These are phyloP conservation scores for Mastigias papua DNA, from an alignment of 30 jellyfish, hydroid and myxozoan genomes.

Conservation along the genomic window DNA sequence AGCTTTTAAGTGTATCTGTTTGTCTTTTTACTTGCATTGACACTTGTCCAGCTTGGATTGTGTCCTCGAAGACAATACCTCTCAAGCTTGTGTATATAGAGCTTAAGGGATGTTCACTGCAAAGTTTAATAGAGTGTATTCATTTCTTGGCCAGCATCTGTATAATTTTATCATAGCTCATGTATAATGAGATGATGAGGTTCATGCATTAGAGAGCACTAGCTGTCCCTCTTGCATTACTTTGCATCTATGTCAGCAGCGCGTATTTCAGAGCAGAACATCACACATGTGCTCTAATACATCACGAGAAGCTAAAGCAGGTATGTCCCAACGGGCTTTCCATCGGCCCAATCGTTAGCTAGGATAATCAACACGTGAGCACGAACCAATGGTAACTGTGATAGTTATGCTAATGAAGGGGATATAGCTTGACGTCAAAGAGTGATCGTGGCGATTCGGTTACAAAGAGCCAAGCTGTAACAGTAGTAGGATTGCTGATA, in stretches of 20 bases:
- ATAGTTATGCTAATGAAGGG: neutral
- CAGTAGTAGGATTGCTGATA: neutral
- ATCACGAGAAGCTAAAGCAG: neutral
- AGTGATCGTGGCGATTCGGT: neutral
- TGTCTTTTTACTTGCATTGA: conserved; percentile 9
- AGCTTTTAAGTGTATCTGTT: neutral
- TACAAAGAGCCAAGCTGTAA: conserved; percentile 1
- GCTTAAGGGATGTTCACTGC: neutral
- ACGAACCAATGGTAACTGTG: neutral
- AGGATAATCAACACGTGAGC: neutral
- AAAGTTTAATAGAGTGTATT: neutral
- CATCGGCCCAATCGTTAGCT: neutral
- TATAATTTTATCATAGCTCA: neutral
- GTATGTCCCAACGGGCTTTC: neutral
- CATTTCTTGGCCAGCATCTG: neutral
- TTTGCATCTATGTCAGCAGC: too few species aligned
- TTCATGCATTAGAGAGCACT: too few species aligned
- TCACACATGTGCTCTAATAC: neutral
- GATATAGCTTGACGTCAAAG: neutral
- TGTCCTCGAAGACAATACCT: neutral
- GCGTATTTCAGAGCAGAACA: neutral
- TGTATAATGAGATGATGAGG: too few species aligned
- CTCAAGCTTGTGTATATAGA: neutral
- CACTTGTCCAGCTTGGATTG: conserved; percentile 7
- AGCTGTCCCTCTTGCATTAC: too few species aligned